Evolutionary conservation across 2,888 invertebrate species (phyloP).

Genomic region (Ptychoptera albimana): DNA sequence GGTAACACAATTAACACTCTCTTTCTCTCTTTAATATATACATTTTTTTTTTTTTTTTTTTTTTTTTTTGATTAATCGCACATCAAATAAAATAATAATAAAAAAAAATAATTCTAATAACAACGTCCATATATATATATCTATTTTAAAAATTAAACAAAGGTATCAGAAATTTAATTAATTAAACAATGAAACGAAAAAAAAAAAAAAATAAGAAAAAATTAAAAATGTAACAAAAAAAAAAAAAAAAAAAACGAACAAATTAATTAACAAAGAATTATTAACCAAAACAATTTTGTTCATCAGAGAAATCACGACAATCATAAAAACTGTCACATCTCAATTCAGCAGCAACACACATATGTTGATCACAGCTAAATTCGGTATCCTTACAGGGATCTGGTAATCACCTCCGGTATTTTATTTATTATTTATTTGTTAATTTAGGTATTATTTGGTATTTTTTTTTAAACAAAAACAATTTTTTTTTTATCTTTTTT

Average conservation of each 20-base stretch:
- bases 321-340: conserved; percentile 83
- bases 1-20: too few species aligned
- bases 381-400: conserved; percentile 43
- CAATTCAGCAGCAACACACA: conserved; percentile 59
- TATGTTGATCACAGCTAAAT: conserved; percentile 59
- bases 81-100: not conserved
- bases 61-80: not conserved
- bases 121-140: too few species aligned
- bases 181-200: too few species aligned
- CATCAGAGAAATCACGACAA: conserved; percentile 80
- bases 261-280: conserved; percentile 16
- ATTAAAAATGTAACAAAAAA: conserved; percentile 12
- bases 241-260: conserved; percentile 11
- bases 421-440: too few species aligned
- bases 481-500: too few species aligned
- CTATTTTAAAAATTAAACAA: too few species aligned
- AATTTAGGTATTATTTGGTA: too few species aligned
- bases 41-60: too few species aligned
- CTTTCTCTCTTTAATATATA: too few species aligned
- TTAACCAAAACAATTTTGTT: conserved; percentile 64
- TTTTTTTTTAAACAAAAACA: too few species aligned
- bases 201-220: conserved; percentile 8
- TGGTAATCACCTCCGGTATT: conserved; percentile 9
- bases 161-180: too few species aligned
- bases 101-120: not conserved